Evolutionary conservation across 2,797 vertebrate genomes (phyloP).

Genomic region (Diceros bicornis): DNA sequence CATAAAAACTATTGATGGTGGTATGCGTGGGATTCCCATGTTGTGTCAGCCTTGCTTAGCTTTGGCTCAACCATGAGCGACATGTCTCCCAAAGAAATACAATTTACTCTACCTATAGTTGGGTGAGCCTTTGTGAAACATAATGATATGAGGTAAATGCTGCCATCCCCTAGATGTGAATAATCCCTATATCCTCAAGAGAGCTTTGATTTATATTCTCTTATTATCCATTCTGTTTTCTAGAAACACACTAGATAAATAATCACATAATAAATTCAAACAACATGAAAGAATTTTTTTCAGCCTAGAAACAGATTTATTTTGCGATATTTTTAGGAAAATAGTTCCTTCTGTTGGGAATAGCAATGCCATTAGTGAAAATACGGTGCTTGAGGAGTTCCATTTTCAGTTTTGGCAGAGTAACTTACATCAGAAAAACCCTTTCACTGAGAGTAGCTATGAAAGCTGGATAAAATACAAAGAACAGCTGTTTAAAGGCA

Average conservation of each 20-base stretch:
- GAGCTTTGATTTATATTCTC: slow-evolving; percentile 19
- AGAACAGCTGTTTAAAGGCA: slow-evolving; percentile 67
- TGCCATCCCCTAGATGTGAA: neutral
- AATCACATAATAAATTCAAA: slow-evolving; percentile 62
- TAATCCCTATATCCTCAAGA: slow-evolving; percentile 37
- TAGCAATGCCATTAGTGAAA: slow-evolving; percentile 67
- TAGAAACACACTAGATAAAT: slow-evolving; percentile 65
- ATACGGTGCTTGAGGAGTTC: slow-evolving; percentile 58
- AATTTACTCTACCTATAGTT: neutral
- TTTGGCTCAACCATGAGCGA: slow-evolving; percentile 29
- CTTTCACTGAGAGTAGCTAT: slow-evolving; percentile 50
- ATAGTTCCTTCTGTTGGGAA: slow-evolving; percentile 51
- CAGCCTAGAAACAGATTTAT: slow-evolving; percentile 62
- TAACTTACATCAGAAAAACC: slow-evolving; percentile 64
- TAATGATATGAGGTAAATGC: neutral
- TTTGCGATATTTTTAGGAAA: slow-evolving; percentile 71
- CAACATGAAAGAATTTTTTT: slow-evolving; percentile 49
- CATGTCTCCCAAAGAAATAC: slow-evolving; percentile 1
- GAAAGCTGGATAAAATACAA: slow-evolving; percentile 68
- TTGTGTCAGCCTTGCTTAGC: neutral
- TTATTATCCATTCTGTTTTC: slow-evolving; percentile 65
- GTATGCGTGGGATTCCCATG: neutral
- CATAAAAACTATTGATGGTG: neutral
- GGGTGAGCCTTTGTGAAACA: neutral
- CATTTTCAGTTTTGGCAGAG: slow-evolving; percentile 67